A percentile compares a stretch with the other conserved stretches of the same genome.
These are phyloP conservation scores for Syndactyla subalaris DNA, from an alignment of 2,797 vertebrate genomes.

Conservation along the genomic window DNA sequence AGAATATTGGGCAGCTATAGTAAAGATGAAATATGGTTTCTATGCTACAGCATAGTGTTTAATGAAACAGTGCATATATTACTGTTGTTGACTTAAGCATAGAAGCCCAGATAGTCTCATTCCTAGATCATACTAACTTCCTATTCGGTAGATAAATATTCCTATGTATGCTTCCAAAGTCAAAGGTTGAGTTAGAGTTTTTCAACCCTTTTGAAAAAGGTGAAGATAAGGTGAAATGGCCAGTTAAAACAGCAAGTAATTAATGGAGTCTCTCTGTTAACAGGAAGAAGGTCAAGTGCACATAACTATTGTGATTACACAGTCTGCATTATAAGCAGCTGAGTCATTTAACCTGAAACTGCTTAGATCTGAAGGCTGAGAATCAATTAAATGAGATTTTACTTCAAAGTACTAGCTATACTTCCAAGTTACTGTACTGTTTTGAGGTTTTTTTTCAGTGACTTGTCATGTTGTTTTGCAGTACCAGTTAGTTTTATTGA, in stretches of 20 bases:
- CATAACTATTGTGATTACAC: conserved; percentile 40
- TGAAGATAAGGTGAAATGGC: conserved; percentile 67
- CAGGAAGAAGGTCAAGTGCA: conserved; percentile 75
- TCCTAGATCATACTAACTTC: conserved; percentile 28
- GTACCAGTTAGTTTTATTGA: neutral
- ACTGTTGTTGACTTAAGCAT: conserved; percentile 5
- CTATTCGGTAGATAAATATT: conserved; percentile 28
- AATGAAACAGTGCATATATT: neutral
- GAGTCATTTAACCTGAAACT: conserved; percentile 54
- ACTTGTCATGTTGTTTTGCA: conserved; percentile 7
- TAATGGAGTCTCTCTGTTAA: conserved; percentile 79
- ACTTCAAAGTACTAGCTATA: conserved; percentile 28
- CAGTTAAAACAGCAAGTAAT: conserved; percentile 75
- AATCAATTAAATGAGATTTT: conserved; percentile 66
- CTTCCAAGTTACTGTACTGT: conserved; percentile 9
- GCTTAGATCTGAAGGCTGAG: conserved; percentile 38
- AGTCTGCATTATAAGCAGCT: conserved; percentile 69
- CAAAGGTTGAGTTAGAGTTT: conserved; percentile 68
- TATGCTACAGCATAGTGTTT: neutral
- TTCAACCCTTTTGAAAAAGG: conserved; percentile 63
- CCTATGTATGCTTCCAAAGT: conserved; percentile 22
- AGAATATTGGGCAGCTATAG: neutral
- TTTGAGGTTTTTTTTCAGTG: neutral
- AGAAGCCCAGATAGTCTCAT: neutral
- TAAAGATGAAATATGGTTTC: neutral